A percentile compares a stretch with the other conserved stretches of the same genome.
Conservation (phyloP, 2,113 vertebrate genomes). For the Calidris pugnax region DNA sequence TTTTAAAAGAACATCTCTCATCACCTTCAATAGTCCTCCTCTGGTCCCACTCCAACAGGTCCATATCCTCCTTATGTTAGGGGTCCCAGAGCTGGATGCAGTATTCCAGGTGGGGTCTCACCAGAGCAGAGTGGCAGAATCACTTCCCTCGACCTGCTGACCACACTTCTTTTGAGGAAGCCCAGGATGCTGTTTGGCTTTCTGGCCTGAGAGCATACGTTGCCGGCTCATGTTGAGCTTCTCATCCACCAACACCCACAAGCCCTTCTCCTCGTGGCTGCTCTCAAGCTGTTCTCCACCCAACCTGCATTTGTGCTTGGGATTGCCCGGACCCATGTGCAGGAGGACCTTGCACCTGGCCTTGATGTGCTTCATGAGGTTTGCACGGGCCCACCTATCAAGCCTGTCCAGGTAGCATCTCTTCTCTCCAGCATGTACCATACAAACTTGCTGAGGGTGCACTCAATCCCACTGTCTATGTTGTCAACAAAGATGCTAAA, state of each 20-base stretch:
- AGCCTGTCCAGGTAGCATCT: neutral
- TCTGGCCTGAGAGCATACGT: neutral
- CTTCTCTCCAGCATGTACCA: neutral
- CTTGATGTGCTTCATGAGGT: neutral
- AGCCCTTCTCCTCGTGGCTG: neutral
- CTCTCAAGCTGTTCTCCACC: neutral
- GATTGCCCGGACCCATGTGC: neutral
- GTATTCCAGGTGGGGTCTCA: neutral
- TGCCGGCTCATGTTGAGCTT: neutral
- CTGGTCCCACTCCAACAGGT: neutral
- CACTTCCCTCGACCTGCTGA: neutral
- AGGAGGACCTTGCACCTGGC: neutral
- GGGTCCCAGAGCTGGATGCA: neutral
- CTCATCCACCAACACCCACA: neutral
- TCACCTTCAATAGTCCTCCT: neutral
- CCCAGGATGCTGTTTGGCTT: neutral
- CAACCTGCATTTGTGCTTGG: neutral
- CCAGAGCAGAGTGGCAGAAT: neutral
- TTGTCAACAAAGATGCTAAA: neutral
- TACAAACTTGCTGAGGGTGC: neutral
- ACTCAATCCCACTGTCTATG: neutral
- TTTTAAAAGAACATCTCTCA: neutral
- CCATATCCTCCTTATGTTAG: neutral
- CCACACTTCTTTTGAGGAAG: too few relatives aligned
- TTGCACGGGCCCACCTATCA: neutral